Base-by-base conservation (phyloP, 2,888 invertebrate genomes). In the Acronicta psi region DNA sequence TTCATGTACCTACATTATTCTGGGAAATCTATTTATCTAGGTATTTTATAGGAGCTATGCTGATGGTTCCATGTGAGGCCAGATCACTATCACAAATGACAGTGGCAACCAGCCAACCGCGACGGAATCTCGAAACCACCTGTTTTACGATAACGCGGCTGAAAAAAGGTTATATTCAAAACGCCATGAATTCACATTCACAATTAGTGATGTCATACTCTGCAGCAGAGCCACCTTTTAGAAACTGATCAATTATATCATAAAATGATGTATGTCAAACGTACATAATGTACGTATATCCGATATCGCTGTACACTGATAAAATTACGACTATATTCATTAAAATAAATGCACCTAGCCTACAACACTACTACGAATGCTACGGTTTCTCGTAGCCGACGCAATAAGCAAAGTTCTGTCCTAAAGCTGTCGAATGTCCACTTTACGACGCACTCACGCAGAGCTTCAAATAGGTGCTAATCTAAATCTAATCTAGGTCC, bases 31-130 rank as follows among this genome's bases (percentile, higher is more conserved):
- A 4, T 29, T 31, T 13, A 34, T 34, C 34, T 34, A 34, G 34
- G 6, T 23, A 41, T 14, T 14, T 10, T 41, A 45, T 63, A 25
- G 25, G 11, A 50, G 36, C 36, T 53, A 37, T 53, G 50, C 29
- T 59, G 49, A 59, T 60, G 51, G 66, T 40, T 71, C 71, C 45
- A 47, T 55, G 57, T 67, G 66, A 71, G 66, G 66, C 68, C 69
- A 70, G 79, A 77, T 75, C 41, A 50, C 51, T 69, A 70, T 77
- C 77, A 55, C 55, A 49, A 54, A 64, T 73, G 66, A 52, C 65
- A 67, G 54, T 57, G 61, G 25, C 45, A 46, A 13, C 49, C 73
- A 72, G 44, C 79, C 61, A 55, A 72, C 68, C 77, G 72, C 36
- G 44, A 72, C 77, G 38, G 36, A 56, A 56, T 55, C 54, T 54